Evolutionary conservation across 2,113 vertebrate species (phyloP), one percentile per base, ranked within the genome.

Genomic region (Petrocephalus microphthalmus): DNA sequence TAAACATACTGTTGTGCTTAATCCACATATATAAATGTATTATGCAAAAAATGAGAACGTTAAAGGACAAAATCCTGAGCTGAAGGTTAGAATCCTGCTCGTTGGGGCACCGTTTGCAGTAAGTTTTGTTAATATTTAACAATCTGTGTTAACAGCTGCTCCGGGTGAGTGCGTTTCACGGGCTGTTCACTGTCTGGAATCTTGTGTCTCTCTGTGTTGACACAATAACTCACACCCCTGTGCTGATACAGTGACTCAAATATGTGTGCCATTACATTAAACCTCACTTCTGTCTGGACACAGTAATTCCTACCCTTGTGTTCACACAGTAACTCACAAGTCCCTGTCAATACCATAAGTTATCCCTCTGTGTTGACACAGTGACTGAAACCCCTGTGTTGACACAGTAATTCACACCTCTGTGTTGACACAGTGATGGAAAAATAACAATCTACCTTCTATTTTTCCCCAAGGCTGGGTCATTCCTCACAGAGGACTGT

Each of bases 401-500:
- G 64, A 3, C 64, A 71, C 67, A 74, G 67, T 74, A 74, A 37
- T 74, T 74, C 67, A 33, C 33, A 33, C 67, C 67, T 13, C 67
- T 74, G 71, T 78, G 71, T 78, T 78, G 29, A 78, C 71, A 42
- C 71, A 78, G 71, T 78, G 29, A 78, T 78, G 33, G 13, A 78
- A 78, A 78, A 78, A 78, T 49, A 84, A 25, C 81, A 84, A 84
- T 52, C 60, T 17, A n/a, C 42, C 17, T 33, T 52, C n/a, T 11
- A 37, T 87, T 64, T 67, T 87, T 67, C 19, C 47, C 42, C 60
- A 71, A 60, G 42, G 86, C 45, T 60, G 64, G 86, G 42, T 74
- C 53, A 42, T 5, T 86, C 84, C 54, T 86, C 29, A 49, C 52
- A 0, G 60, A 33, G 60, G 51, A 87, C 25, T 51, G 22, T 33